These are phyloP conservation scores for Melanostigma gelatinosum DNA, from an alignment of 2,113 vertebrate species.

Conservation along the genomic window DNA sequence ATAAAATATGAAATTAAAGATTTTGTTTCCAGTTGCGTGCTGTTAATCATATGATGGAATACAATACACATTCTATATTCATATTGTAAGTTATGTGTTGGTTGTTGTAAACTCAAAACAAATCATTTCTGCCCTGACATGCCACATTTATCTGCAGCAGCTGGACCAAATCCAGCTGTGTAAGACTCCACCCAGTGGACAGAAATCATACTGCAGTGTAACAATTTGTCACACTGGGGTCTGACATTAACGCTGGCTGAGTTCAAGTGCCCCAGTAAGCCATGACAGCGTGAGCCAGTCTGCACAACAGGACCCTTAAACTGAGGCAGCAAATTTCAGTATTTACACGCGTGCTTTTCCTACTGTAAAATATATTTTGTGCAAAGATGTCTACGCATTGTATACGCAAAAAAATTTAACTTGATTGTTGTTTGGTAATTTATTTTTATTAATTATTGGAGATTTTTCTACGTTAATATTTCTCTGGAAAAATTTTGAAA, in stretches of 20 bases:
- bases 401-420: not conserved
- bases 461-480: not conserved
- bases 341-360: not conserved
- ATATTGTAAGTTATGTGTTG: slow-evolving; percentile 7
- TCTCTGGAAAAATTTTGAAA: not conserved
- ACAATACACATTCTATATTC: slow-evolving; percentile 33
- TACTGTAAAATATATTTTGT: not conserved
- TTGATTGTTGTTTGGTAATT: not conserved
- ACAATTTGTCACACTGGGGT: not conserved
- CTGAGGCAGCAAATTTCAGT: not conserved
- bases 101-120: slow-evolving; percentile 41
- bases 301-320: not conserved
- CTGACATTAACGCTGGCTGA: not conserved
- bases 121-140: not conserved
- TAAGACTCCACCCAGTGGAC: slow-evolving; percentile 44
- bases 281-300: not conserved
- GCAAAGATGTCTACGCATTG: not conserved
- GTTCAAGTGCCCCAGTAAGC: not conserved
- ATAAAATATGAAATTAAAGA: slow-evolving; percentile 36
- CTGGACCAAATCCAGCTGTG: not conserved
- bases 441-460: not conserved
- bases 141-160: not conserved
- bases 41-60: slow-evolving; percentile 43
- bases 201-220: not conserved
- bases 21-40: slow-evolving; percentile 32